phyloP scores from a whole-genome alignment of 2,797 vertebrate genomes.

The Parambassis ranga region DNA sequence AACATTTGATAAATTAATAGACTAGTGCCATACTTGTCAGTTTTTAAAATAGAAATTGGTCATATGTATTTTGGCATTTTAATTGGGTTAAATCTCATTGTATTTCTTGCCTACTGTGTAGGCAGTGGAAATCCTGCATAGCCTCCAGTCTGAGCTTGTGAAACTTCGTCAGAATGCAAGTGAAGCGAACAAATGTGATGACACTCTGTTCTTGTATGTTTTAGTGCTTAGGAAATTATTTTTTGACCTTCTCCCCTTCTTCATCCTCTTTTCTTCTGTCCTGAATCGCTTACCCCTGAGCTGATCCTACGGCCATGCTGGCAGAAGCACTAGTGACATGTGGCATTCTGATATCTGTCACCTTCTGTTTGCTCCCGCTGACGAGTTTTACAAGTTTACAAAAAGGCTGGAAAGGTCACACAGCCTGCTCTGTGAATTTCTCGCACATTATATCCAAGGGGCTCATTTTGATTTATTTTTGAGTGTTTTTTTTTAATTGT shows the following conservation, averaged over 20 bases:
- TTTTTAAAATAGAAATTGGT: no score
- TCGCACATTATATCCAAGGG: conserved; percentile 58
- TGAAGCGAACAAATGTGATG: conserved; percentile 21
- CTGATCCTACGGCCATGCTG: conserved; percentile 51
- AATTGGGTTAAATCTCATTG: neutral
- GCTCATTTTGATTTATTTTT: conserved; percentile 55
- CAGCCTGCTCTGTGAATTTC: conserved; percentile 45
- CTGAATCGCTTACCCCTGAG: conserved; percentile 37
- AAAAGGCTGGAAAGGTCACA: conserved; percentile 72
- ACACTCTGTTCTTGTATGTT: conserved; percentile 28
- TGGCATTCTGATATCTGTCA: conserved; percentile 77
- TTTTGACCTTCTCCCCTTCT: conserved; percentile 44
- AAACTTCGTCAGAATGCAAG: conserved; percentile 33
- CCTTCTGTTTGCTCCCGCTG: conserved; percentile 61
- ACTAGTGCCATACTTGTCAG: no score
- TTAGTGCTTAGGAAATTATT: conserved; percentile 27
- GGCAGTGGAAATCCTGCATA: neutral
- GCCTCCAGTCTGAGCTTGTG: conserved; percentile 4
- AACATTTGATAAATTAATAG: no score
- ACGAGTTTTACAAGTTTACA: conserved; percentile 66
- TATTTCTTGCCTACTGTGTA: neutral
- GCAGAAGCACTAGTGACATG: conserved; percentile 63
- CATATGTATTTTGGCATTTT: neutral
- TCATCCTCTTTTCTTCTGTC: conserved; percentile 29
- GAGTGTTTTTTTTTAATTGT: conserved; percentile 46